phyloP scores from a whole-genome alignment of 2,113 vertebrate genomes.

The Pandion haliaetus region DNA sequence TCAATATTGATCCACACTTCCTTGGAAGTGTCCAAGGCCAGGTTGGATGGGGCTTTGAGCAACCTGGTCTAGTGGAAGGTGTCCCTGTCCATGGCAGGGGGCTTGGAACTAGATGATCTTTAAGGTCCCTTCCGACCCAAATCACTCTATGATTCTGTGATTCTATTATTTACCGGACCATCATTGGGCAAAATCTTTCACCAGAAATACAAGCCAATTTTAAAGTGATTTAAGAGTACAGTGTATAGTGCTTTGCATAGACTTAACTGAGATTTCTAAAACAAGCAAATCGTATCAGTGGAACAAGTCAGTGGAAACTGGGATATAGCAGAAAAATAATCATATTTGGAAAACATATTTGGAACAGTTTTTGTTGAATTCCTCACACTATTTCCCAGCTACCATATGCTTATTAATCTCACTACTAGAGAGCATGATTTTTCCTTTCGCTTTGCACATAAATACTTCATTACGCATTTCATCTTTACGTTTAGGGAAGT shows the following conservation, averaged over 20 bases:
- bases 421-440: neutral
- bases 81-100: too few relatives aligned
- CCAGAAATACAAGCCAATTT: neutral
- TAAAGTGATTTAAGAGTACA: neutral
- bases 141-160: too few relatives aligned
- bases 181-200: neutral
- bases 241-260: neutral
- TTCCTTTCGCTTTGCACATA: neutral
- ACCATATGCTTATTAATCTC: neutral
- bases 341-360: neutral
- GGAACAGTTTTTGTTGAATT: neutral
- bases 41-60: too few relatives aligned
- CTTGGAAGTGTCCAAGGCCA: too few relatives aligned
- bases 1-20: neutral
- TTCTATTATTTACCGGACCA: neutral
- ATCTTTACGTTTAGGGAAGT: neutral
- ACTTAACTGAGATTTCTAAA: neutral
- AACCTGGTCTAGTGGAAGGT: too few relatives aligned
- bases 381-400: neutral
- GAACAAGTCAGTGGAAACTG: neutral
- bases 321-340: neutral
- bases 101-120: too few relatives aligned
- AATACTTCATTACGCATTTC: neutral
- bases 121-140: too few relatives aligned
- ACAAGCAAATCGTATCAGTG: neutral